A percentile compares a stretch with the other conserved stretches of the same genome.
Conservation (phyloP, 2,113 vertebrate genomes). For the Empidonax traillii region DNA sequence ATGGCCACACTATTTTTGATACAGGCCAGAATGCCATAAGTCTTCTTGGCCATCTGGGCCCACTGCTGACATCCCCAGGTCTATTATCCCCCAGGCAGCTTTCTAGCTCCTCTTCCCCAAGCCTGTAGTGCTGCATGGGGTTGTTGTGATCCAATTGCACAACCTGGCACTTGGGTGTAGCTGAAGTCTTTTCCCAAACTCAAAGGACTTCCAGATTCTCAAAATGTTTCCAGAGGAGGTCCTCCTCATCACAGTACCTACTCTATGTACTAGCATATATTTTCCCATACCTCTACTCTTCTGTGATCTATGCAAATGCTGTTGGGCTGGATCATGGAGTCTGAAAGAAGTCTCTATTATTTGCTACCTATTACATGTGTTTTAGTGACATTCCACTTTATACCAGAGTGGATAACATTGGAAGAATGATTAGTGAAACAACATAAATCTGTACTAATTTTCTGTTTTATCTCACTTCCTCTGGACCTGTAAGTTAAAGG, state of each 20-base stretch:
- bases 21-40: not conserved
- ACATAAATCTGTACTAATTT: not conserved
- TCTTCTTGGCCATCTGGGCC: not conserved
- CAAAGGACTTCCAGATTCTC: not conserved
- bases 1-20: not conserved
- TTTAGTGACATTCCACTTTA: not conserved
- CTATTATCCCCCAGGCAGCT: not conserved
- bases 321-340: not conserved
- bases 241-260: not conserved
- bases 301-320: not conserved
- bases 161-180: not conserved
- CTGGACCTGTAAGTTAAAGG: not conserved
- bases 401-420: not conserved
- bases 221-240: not conserved
- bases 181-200: not conserved
- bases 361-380: not conserved
- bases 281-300: not conserved
- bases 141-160: rapidly evolving
- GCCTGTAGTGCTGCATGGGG: not conserved
- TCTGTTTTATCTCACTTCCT: not conserved
- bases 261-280: not conserved
- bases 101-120: not conserved
- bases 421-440: not conserved
- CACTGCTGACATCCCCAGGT: not conserved
- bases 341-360: not conserved